These are phyloP conservation scores for Andrena haemorrhoa DNA, from an alignment of 2,888 invertebrate species.

Conservation along the genomic window DNA sequence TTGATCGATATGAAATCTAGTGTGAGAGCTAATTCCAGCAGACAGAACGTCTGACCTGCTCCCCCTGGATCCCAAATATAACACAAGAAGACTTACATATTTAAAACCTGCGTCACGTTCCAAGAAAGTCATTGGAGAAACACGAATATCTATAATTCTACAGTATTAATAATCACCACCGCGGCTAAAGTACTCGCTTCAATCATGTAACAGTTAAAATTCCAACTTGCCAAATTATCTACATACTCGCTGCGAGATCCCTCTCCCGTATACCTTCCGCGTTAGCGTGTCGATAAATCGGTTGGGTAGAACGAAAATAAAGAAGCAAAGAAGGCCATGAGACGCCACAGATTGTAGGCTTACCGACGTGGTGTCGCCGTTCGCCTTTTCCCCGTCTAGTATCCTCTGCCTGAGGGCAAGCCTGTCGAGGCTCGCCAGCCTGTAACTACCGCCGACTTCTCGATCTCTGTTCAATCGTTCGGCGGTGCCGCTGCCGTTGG, in stretches of 20 bases:
- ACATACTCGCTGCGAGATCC: no score
- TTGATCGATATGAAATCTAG: conserved; percentile 52
- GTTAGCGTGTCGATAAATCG: no score
- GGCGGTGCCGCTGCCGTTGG: conserved; percentile 88
- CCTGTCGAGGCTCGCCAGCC: conserved; percentile 92
- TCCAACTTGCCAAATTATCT: no score
- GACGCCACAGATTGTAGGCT: conserved; percentile 60
- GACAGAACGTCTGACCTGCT: background rate
- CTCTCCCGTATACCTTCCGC: no score
- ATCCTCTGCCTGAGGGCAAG: conserved; percentile 93
- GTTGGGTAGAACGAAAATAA: no score
- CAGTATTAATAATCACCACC: no score
- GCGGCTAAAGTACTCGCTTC: no score
- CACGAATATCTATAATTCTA: no score
- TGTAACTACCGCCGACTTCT: conserved; percentile 91
- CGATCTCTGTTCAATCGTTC: conserved; percentile 88
- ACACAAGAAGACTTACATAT: no score
- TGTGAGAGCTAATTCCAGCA: conserved; percentile 20
- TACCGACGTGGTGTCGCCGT: conserved; percentile 82
- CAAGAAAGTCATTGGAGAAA: no score
- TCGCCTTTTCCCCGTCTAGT: conserved; percentile 89
- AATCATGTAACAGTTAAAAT: no score
- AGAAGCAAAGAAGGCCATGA: background rate
- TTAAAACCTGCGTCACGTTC: no score
- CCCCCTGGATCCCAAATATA: background rate